Evolutionary conservation across 2,797 vertebrate species (phyloP), one percentile per base, ranked within the genome.

Genomic region (Mus minutoides): DNA sequence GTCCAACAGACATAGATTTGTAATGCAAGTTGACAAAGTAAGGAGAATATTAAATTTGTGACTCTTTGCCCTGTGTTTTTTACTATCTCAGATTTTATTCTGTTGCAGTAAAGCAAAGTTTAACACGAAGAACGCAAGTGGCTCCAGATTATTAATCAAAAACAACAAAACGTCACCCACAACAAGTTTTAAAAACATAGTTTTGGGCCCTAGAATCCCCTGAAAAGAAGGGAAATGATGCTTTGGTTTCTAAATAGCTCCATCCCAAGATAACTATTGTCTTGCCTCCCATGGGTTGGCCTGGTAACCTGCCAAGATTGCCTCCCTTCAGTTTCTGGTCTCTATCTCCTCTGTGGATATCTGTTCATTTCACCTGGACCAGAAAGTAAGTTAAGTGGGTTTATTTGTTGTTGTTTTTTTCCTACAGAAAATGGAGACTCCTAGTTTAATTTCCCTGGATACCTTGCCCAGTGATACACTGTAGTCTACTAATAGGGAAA

Each of bases 191-290:
- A 12, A 24, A n/a, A 62, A 46, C 16, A 11, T 34, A 17, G 29
- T 94, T 90, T 46, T 82, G 91, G 73, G 43, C 24, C 21, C 19
- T 58, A 79, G 43, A 90, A 43, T 87, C 34, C 22, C 71, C 77
- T 40, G 64, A n/a, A 85, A 91, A 69, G 58, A 88, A 89, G 34
- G 56, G 22, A 29, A 82, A 22, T 3, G 9, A 10, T 56, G 31
- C 79, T 84, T 84, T 80, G 71, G 64, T 90, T 94, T 93, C 56
- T n/a, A 60, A 40, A 19, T 73, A 60, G 60, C 40, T 73, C 88
- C 62, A 40, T 69, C n/a, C 54, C 34, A 29, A 90, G 43, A 52
- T 54, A 58, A 71, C 67, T 77, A 21, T 6, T 31, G 9, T 80
- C 26, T 67, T 31, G 24, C 43, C 31, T 90, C 40, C 26, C 54